Conservation (phyloP, 2,797 vertebrate species). For the Enteromius unitaeniatus region DNA sequence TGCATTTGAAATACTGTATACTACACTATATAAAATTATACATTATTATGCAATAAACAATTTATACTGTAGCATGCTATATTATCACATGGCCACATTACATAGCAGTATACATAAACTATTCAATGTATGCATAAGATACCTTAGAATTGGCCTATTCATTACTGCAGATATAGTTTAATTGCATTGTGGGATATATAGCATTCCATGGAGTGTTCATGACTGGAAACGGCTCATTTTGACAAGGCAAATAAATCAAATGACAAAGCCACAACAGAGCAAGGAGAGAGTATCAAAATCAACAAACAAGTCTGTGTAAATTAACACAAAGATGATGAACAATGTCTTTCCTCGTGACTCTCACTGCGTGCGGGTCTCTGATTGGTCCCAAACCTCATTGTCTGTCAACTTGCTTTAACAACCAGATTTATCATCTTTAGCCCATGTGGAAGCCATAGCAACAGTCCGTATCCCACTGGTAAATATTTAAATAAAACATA, state of each 20-base stretch:
- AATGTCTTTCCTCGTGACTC: neutral
- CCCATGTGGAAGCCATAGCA: slow-evolving; percentile 2
- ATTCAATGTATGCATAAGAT: neutral
- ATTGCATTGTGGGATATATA: neutral
- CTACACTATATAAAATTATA: neutral
- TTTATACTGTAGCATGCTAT: neutral
- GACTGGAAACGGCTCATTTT: neutral
- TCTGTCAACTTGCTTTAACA: slow-evolving; percentile 20
- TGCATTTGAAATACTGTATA: neutral
- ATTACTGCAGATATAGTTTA: neutral
- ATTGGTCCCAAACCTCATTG: neutral
- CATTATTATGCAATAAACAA: neutral
- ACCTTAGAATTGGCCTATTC: neutral
- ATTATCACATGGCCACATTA: neutral
- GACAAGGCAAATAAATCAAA: neutral
- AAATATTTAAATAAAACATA: slow-evolving; percentile 45
- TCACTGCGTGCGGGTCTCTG: neutral
- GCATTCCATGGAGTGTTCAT: neutral
- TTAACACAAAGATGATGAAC: neutral
- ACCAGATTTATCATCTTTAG: slow-evolving; percentile 13
- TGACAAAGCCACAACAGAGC: neutral
- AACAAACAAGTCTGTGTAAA: neutral
- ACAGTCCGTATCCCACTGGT: neutral
- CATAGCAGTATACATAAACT: neutral
- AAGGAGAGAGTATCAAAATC: neutral